These are phyloP conservation scores for Camelus bactrianus DNA, from an alignment of 2,113 vertebrate species.

Conservation along the genomic window DNA sequence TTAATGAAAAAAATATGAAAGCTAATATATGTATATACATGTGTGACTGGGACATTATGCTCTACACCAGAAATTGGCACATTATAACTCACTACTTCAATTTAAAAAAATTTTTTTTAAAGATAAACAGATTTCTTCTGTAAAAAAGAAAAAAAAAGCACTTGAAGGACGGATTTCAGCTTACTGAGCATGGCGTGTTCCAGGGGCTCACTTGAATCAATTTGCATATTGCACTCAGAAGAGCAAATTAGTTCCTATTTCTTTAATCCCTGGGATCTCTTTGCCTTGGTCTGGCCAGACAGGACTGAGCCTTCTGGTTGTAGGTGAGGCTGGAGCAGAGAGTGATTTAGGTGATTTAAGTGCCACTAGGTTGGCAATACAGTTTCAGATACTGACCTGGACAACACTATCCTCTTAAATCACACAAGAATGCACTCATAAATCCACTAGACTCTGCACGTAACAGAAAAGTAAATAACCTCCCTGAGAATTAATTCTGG, in stretches of 20 bases:
- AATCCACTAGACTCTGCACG: neutral
- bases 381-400: neutral
- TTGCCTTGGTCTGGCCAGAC: neutral
- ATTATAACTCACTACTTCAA: too few relatives aligned
- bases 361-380: neutral
- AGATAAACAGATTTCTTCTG: too few relatives aligned
- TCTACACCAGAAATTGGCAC: too few relatives aligned
- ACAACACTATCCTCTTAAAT: neutral
- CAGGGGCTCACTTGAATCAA: neutral
- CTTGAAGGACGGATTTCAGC: neutral
- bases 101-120: too few relatives aligned
- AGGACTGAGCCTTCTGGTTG: neutral
- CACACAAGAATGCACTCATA: neutral
- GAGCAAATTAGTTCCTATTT: slow-evolving; percentile 15
- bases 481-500: neutral
- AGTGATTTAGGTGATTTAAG: neutral
- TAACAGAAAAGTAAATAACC: slow-evolving; percentile 20
- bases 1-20: too few relatives aligned
- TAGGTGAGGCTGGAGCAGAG: neutral
- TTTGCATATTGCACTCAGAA: slow-evolving; percentile 2
- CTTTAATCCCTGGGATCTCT: neutral
- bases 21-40: too few relatives aligned
- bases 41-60: too few relatives aligned
- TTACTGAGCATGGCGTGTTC: neutral
- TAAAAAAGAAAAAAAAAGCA: neutral